Conservation (phyloP, 2,113 vertebrate genomes). For the Micronycteris hirsuta region DNA sequence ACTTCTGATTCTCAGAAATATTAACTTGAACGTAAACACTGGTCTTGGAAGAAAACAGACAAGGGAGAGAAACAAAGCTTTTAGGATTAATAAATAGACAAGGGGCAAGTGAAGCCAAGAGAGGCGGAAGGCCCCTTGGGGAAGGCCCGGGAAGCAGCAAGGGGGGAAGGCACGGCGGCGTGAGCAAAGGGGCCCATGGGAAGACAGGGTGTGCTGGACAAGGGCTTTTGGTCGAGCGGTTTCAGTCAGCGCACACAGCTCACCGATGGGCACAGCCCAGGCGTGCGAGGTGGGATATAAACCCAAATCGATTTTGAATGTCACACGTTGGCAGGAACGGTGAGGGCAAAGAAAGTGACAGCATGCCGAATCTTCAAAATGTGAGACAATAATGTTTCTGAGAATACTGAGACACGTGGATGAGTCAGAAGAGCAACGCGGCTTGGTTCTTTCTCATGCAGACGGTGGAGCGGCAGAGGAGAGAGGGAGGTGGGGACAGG, state of each 20-base stretch:
- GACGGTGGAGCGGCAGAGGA: rapidly evolving
- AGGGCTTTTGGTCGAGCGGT: not conserved
- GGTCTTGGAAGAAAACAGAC: conserved; percentile 2
- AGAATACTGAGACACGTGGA: not conserved
- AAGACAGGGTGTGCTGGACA: rapidly evolving
- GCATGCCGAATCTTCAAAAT: not conserved
- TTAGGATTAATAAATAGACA: not conserved
- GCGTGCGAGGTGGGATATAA: not conserved
- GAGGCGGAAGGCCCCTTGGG: not conserved
- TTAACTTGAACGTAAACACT: not conserved
- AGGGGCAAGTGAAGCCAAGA: not conserved
- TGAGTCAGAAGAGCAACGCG: not conserved
- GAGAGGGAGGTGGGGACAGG: rapidly evolving
- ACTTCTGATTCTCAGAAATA: not conserved
- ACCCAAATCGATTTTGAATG: not conserved
- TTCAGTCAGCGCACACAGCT: not conserved
- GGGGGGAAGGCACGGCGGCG: not conserved
- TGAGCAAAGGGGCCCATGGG: not conserved
- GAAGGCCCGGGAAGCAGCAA: not conserved
- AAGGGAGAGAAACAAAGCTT: not conserved
- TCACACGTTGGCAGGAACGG: not conserved
- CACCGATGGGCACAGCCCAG: not conserved
- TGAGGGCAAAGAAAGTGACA: not conserved
- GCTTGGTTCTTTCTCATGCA: not conserved
- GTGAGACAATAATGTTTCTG: not conserved